Evolutionary conservation across 2,888 invertebrate genomes (phyloP).

Genomic region (Nematopogon swammerdamellus): DNA sequence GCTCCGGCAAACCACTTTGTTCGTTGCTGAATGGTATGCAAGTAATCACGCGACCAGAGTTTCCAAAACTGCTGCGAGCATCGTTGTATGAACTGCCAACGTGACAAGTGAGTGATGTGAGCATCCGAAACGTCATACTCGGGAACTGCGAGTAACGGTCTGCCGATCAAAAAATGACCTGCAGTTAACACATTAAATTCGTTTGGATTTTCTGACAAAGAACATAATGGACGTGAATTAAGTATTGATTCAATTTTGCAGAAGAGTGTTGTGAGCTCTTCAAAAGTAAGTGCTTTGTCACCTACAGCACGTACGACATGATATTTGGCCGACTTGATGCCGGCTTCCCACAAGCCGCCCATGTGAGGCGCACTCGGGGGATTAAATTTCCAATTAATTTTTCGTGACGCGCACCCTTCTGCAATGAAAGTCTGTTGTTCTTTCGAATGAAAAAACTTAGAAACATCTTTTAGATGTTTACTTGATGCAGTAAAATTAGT

Average conservation of each 20-base stretch:
- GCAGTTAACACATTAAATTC: conserved; percentile 10
- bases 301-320: conserved; percentile 2
- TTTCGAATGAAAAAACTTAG: background rate
- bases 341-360: conserved; percentile 3
- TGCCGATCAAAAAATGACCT: conserved; percentile 9
- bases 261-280: conserved; percentile 11
- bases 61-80: background rate
- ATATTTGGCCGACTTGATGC: background rate
- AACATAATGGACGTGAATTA: conserved; percentile 9
- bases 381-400: conserved; percentile 6
- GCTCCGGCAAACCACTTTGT: background rate
- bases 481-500: background rate
- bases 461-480: conserved; percentile 4
- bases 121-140: conserved; percentile 3
- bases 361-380: conserved; percentile 6
- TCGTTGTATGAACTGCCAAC: background rate
- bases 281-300: conserved; percentile 7
- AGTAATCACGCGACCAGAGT: background rate
- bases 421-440: background rate
- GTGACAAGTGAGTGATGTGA: background rate
- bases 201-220: conserved; percentile 7
- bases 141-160: conserved; percentile 4
- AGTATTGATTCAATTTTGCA: conserved; percentile 8
- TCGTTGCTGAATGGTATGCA: background rate
- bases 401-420: background rate